Evolutionary conservation across 2,113 vertebrate genomes (phyloP), one percentile per base, ranked within the genome.

Genomic region (Onychorhynchus coronatus): DNA sequence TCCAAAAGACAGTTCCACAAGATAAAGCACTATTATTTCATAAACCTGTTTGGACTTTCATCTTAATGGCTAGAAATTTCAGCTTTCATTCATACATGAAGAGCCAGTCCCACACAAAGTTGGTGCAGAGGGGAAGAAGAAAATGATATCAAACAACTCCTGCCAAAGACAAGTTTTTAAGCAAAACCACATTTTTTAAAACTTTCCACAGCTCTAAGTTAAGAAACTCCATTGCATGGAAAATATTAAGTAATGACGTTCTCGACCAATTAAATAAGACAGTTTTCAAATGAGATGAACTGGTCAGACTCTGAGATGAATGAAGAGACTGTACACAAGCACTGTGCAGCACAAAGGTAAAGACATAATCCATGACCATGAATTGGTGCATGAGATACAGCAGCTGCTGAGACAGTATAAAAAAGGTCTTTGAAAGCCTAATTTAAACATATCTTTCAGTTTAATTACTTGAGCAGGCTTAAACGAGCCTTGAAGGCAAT

Each of bases 181-280:
- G 7, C 5, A 73, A 53, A 80, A 3, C 12, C 9, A 2, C 2
- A 0, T n/a, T 42, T 20, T 86, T 80, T 6, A 31, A 4, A 63
- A 19, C 31, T 84, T 73, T 68, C 39, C 49, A 81, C 2, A 80
- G 75, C 62, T 41, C 18, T 23, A 67, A 66, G 37, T 28, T 52
- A 72, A 83, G n/a, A 27, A 62, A 56, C 20, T 62, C 33, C 6
- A 66, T 2, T 22, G n/a, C 37, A 66, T 1, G 4, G 9, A 50
- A 44, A 2, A n/a, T 39, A 15, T 1, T 27, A 44, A 44, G 14
- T 12, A 72, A 42, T n/a, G 11, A 50, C 21, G 28, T 41, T 37
- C 44, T 41, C 5, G 3, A 50, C 12, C 25, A 41, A 19, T 41
- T 47, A 56, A 78, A 49, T 2, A 16, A 27, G n/a, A 53, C 7